These are phyloP conservation scores for Macroglossus sobrinus DNA, from an alignment of 2,113 vertebrate species.

Conservation along the genomic window DNA sequence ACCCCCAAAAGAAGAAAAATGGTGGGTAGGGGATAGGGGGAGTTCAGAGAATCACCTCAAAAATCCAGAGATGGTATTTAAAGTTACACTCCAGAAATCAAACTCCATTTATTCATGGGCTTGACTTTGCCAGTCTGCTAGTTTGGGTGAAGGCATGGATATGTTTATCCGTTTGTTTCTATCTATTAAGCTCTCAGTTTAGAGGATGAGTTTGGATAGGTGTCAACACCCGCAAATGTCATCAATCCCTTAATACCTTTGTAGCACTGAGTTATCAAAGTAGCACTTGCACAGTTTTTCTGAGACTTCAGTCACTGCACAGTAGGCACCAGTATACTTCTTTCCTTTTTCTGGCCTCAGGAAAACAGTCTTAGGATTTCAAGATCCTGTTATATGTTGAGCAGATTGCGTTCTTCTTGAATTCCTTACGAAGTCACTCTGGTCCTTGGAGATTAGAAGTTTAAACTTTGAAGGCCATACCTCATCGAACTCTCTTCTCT, in stretches of 20 bases:
- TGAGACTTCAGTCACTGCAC: conserved; percentile 43
- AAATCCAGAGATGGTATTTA: conserved; percentile 24
- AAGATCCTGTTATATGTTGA: conserved; percentile 69
- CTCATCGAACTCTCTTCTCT: conserved; percentile 50
- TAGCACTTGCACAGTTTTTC: not conserved
- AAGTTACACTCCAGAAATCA: conserved; percentile 56
- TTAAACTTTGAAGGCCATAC: conserved; percentile 68
- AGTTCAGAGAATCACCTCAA: not conserved
- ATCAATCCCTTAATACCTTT: conserved; percentile 51
- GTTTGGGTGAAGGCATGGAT: conserved; percentile 54
- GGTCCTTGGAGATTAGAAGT: conserved; percentile 75
- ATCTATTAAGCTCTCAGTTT: conserved; percentile 58
- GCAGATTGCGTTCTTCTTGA: conserved; percentile 72
- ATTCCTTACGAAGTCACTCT: conserved; percentile 69
- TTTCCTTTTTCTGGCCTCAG: conserved; percentile 46
- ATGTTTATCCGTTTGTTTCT: conserved; percentile 58
- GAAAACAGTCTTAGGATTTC: conserved; percentile 65
- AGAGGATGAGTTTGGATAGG: conserved; percentile 64
- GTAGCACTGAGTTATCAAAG: conserved; percentile 55
- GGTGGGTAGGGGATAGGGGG: not conserved
- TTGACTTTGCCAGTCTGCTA: conserved; percentile 51
- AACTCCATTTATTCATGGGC: conserved; percentile 58
- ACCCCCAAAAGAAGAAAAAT: not conserved
- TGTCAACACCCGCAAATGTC: conserved; percentile 75
- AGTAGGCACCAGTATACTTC: not conserved